Evolutionary conservation across 1,140 invertebrate species (phyloP).

Genomic region (Solen grandis): DNA sequence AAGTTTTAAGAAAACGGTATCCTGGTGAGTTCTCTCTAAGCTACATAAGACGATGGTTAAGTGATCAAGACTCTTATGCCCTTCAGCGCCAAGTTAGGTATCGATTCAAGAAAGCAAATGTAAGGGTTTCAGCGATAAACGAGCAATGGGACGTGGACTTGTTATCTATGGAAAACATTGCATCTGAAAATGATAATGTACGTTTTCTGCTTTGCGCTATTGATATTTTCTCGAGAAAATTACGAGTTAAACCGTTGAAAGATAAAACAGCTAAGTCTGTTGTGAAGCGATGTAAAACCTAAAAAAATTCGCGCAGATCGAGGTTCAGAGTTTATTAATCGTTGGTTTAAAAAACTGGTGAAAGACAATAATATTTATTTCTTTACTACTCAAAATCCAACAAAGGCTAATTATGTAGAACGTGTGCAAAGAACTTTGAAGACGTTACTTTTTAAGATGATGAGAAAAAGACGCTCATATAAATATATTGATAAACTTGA

Average conservation of each 20-base stretch:
- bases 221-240: conserved; percentile 39
- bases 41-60: background rate
- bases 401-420: background rate
- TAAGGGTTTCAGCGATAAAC: background rate
- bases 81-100: background rate
- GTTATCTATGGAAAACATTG: conserved; percentile 26
- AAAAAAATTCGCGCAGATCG: background rate
- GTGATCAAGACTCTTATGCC: background rate
- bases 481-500: too few relatives aligned
- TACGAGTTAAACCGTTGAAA: conserved; percentile 50
- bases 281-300: background rate
- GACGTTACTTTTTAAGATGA: too few relatives aligned
- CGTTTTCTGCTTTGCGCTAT: conserved; percentile 45
- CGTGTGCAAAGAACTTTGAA: background rate
- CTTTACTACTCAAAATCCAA: background rate
- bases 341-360: background rate
- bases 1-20: background rate
- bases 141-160: conserved; percentile 31
- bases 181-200: conserved; percentile 35
- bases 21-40: background rate
- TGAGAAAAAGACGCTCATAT: too few relatives aligned
- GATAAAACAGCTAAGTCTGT: conserved; percentile 57
- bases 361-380: background rate
- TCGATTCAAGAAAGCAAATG: background rate
- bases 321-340: background rate